phyloP scores from a whole-genome alignment of 2,797 vertebrate species.

The Mormyrops attenuatus region DNA sequence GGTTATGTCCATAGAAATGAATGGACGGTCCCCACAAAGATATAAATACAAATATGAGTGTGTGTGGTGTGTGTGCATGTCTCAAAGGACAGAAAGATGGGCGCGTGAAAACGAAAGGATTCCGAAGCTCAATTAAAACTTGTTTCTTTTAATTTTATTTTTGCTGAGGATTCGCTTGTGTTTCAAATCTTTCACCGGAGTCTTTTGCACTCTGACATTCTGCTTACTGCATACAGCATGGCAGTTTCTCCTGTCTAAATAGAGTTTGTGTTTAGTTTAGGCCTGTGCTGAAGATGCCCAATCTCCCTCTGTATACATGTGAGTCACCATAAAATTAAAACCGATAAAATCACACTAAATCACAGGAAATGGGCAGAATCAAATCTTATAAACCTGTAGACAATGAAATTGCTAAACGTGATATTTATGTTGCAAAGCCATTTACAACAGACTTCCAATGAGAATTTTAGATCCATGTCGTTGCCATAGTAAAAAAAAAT shows the following conservation, averaged over 20 bases:
- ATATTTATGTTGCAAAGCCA: neutral
- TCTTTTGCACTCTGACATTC: neutral
- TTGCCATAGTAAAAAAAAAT: neutral
- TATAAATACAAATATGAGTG: neutral
- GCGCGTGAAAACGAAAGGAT: neutral
- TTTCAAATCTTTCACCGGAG: neutral
- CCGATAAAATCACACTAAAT: neutral
- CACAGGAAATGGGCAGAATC: neutral
- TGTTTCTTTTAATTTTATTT: neutral
- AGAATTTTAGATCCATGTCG: neutral
- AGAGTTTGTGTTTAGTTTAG: neutral
- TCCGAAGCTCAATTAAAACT: neutral
- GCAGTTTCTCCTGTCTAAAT: neutral
- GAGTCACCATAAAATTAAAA: neutral
- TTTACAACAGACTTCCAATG: neutral
- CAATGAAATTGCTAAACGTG: neutral
- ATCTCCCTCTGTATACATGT: neutral
- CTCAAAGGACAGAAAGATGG: neutral
- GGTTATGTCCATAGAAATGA: neutral
- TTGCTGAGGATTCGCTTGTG: neutral
- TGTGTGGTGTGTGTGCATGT: neutral
- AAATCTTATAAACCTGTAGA: neutral
- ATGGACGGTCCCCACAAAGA: neutral
- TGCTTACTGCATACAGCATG: neutral
- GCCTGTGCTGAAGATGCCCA: neutral